Evolutionary conservation across 2,888 invertebrate species (phyloP).

Genomic region (Acleris cristana): DNA sequence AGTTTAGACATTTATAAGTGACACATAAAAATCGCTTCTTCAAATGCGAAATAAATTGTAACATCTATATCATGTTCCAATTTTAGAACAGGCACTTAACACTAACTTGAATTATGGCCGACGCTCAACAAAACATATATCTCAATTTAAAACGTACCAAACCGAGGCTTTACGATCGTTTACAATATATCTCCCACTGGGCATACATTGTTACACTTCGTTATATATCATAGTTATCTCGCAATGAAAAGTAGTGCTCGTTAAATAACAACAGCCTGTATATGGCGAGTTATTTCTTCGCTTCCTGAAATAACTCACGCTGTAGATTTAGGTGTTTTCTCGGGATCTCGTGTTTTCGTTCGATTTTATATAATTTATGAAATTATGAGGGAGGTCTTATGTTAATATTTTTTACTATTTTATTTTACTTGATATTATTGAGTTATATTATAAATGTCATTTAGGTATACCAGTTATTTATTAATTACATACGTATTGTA

Average conservation of each 20-base stretch:
- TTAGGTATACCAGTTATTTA: too few species aligned
- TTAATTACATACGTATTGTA: too few species aligned
- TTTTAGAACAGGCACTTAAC: background rate
- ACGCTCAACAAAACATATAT: background rate
- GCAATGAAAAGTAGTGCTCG: slow-evolving; percentile 23
- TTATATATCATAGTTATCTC: slow-evolving; percentile 16
- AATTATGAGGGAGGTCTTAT: slow-evolving; percentile 9
- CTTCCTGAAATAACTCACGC: slow-evolving; percentile 32
- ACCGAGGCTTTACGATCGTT: slow-evolving; percentile 1
- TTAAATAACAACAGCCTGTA: slow-evolving; percentile 28
- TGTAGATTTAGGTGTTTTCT: slow-evolving; percentile 31
- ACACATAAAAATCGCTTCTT: too few species aligned
- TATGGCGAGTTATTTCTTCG: slow-evolving; percentile 26
- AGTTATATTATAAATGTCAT: too few species aligned
- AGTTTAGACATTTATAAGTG: too few species aligned
- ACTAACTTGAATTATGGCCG: background rate
- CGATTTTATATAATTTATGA: slow-evolving; percentile 12
- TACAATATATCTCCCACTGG: slow-evolving; percentile 2
- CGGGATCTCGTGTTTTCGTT: slow-evolving; percentile 12
- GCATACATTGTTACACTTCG: slow-evolving; percentile 7
- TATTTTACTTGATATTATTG: too few species aligned
- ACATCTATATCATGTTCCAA: background rate
- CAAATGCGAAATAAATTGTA: too few species aligned
- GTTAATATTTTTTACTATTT: too few species aligned
- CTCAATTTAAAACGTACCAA: background rate